Conservation (phyloP, 1,140 invertebrate genomes). For the Drosophila baimaii region DNA sequence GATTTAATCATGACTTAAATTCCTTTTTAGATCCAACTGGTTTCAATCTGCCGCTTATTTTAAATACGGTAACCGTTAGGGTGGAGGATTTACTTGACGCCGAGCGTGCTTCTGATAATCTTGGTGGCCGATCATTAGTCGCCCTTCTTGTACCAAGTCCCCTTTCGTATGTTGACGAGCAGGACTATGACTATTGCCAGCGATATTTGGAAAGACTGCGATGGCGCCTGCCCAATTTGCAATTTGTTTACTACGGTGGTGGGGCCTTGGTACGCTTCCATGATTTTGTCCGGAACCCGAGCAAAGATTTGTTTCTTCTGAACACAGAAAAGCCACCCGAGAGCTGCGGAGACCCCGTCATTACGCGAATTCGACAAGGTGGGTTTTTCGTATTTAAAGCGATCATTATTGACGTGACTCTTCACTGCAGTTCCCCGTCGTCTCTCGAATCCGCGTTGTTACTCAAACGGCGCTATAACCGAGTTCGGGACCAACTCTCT, state of each 20-base stretch:
- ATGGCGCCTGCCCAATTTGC: constrained; percentile 85
- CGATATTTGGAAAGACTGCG: constrained; percentile 84
- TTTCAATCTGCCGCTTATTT: constrained; percentile 85
- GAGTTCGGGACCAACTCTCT: constrained; percentile 75
- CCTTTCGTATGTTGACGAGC: constrained; percentile 75
- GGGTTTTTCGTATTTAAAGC: neutral
- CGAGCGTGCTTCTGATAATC: constrained; percentile 78
- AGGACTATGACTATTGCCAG: constrained; percentile 84
- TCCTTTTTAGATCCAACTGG: constrained; percentile 71
- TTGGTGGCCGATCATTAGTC: constrained; percentile 86
- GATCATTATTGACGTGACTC: too few relatives aligned
- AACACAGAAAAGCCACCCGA: constrained; percentile 54
- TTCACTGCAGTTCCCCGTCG: constrained; percentile 86
- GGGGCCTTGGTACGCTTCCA: constrained; percentile 85
- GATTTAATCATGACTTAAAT: too few relatives aligned
- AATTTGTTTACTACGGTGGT: constrained; percentile 85
- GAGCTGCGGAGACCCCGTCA: constrained; percentile 56
- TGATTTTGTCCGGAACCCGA: constrained; percentile 83
- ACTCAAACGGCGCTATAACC: constrained; percentile 78
- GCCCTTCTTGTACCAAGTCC: constrained; percentile 85
- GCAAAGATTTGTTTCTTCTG: constrained; percentile 82
- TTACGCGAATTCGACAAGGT: constrained; percentile 77
- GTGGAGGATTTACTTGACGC: constrained; percentile 83
- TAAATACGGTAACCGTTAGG: constrained; percentile 80
- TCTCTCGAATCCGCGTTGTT: constrained; percentile 87